A percentile compares a stretch with the other conserved stretches of the same genome.
phyloP scores from a whole-genome alignment of 2,888 invertebrate genomes.

The Trachelus troglodyta region DNA sequence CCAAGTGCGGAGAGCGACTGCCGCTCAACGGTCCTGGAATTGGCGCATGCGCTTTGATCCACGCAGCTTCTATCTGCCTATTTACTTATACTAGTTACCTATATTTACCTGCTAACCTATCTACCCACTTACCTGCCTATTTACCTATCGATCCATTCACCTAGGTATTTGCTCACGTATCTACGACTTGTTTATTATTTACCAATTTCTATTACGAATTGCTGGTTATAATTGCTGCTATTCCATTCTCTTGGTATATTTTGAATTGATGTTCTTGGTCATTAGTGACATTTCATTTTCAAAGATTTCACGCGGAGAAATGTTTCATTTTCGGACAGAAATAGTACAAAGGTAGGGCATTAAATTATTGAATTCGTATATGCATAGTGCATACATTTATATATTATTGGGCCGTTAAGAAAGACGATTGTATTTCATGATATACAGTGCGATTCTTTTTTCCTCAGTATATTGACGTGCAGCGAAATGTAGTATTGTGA shows the following conservation, averaged over 20 bases:
- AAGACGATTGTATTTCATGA: not conserved
- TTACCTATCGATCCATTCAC: not conserved
- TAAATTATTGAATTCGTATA: not conserved
- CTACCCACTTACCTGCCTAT: not conserved
- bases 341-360: not conserved
- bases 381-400: not conserved
- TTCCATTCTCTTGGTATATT: not conserved
- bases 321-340: not conserved
- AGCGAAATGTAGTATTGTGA: not conserved
- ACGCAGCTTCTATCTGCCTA: not conserved
- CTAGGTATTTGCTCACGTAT: not conserved
- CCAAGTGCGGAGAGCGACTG: constrained; percentile 49
- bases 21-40: constrained; percentile 35
- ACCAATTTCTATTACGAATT: not conserved
- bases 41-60: constrained; percentile 45
- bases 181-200: not conserved
- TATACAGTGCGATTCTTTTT: not conserved
- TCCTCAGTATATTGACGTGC: not conserved
- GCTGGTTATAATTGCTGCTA: not conserved
- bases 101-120: not conserved
- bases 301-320: not conserved
- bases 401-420: not conserved
- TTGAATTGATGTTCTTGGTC: not conserved
- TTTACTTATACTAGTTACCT: not conserved
- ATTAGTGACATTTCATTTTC: not conserved